phyloP scores from a whole-genome alignment of 1,140 invertebrate species.

The Trichomalopsis sarcophagae region DNA sequence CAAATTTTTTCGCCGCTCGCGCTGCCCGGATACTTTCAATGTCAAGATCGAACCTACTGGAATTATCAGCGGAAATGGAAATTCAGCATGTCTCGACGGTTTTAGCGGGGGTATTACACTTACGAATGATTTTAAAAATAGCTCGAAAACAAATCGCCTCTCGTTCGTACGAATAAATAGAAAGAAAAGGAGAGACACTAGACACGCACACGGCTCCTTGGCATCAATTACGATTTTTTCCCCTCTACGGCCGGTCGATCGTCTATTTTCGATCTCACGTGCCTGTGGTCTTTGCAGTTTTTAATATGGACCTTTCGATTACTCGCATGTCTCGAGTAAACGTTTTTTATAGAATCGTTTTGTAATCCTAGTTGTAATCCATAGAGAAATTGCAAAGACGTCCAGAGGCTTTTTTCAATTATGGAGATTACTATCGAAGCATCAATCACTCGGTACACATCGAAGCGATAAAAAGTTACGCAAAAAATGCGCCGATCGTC shows the following conservation, averaged over 20 bases:
- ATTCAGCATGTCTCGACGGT: not conserved
- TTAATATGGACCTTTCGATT: not conserved
- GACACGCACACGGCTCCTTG: not conserved
- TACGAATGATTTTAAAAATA: too few relatives aligned
- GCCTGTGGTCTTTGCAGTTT: not conserved
- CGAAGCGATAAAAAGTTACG: too few relatives aligned
- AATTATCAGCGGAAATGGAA: not conserved
- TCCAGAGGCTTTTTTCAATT: not conserved
- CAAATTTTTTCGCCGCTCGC: too few relatives aligned
- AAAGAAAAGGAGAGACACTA: not conserved
- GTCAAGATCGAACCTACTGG: not conserved
- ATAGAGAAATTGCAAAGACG: not conserved
- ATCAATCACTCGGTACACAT: not conserved
- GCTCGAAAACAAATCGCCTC: too few relatives aligned
- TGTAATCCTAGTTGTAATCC: not conserved
- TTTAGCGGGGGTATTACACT: not conserved
- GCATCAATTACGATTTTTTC: constrained; percentile 21
- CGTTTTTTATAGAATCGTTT: not conserved
- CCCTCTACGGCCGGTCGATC: not conserved
- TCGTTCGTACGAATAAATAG: not conserved
- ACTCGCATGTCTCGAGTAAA: not conserved
- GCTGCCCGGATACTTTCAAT: too few relatives aligned
- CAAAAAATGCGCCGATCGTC: too few relatives aligned
- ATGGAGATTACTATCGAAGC: not conserved
- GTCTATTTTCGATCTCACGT: not conserved